Evolutionary conservation across 2,797 vertebrate species (phyloP), one percentile per base, ranked within the genome.

Genomic region (Corythornis leucogaster): DNA sequence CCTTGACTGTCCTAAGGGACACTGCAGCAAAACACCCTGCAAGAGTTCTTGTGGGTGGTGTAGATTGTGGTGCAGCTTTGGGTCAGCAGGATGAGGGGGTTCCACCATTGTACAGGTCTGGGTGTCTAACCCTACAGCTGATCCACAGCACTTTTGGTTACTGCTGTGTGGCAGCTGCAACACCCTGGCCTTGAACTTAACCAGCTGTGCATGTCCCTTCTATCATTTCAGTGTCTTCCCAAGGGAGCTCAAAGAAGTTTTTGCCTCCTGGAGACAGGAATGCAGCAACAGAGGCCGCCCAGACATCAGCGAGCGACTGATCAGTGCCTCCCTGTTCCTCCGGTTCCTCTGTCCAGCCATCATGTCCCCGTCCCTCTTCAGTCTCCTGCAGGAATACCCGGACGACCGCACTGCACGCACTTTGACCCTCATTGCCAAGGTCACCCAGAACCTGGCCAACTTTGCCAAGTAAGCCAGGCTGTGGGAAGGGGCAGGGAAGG

Each of bases 351-450:
- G 99, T 87, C 99, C 99, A 0, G 99, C 99, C 96, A 98, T 99
- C 98, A 99, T 99, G 99, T 99, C 99, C 4, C 99, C 99, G 1
- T 99, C 99, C 0, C 99, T 99, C 75, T 99, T 99, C 97, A 99
- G 98, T 83, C 97, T 99, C 89, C 99, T 99, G 80, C 99, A 99
- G 97, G 99, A 99, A 94, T 99, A 99, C 91, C 99, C 99, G 0
- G 99, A 99, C 0, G 99, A 99, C 98, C 99, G 99, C 96, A 99
- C 99, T 0, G 99, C 99, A 0, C 99, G 99, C 51, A 99, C 99
- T 1, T 97, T 99, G 93, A 99, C 99, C 8, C 99, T 99, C 95
- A 99, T 99, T 2, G 99, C 99, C 95, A 99, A 99, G 97, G 99
- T 99, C 92, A 99, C 99, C 5, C 99, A 99, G 96, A 99, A 99